Percentiles rank a stretch among this genome's conserved stretches.
Conservation (phyloP, 2,113 vertebrate species). For the Peromyscus polionotus region DNA sequence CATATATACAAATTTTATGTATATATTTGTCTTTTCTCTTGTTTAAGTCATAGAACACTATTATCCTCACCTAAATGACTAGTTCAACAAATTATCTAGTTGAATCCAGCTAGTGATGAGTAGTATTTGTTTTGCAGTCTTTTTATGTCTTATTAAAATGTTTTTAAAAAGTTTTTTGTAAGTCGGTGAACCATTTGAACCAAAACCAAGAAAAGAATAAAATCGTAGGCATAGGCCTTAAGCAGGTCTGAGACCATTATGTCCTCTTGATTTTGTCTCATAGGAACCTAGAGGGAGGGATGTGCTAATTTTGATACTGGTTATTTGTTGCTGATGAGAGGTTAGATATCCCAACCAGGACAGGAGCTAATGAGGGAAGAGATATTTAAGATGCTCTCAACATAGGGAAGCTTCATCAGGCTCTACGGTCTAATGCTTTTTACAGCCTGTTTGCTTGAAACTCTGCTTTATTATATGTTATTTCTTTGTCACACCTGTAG, state of each 20-base stretch:
- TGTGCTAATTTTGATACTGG: not conserved
- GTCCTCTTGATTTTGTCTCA: not conserved
- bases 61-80: not conserved
- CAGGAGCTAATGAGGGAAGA: not conserved
- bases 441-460: not conserved
- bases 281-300: not conserved
- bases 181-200: not conserved
- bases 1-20: not conserved
- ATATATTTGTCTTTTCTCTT: not conserved
- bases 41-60: not conserved
- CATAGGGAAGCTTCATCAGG: not conserved
- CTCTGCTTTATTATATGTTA: not conserved
- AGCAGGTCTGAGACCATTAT: not conserved
- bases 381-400: not conserved
- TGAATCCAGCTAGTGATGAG: not conserved
- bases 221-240: not conserved
- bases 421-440: not conserved
- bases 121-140: not conserved
- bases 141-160: not conserved
- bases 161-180: not conserved
- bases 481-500: not conserved
- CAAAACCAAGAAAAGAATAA: not conserved
- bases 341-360: not conserved
- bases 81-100: not conserved
- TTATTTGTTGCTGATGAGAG: not conserved